Conservation (phyloP, 2,797 vertebrate species). For the Buceros bicornis region DNA sequence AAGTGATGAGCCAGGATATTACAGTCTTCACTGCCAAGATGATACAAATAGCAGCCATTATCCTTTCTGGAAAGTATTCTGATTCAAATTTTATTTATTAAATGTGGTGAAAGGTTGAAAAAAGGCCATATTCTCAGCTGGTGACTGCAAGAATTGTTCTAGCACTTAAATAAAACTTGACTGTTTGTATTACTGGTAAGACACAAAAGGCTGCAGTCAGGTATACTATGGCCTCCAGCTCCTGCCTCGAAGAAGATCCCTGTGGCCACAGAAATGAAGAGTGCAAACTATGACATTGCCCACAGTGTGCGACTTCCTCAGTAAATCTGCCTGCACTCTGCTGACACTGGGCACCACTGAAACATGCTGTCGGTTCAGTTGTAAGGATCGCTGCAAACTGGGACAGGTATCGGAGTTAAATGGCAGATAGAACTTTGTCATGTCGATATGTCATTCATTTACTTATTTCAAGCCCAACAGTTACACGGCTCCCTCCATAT, state of each 20-base stretch:
- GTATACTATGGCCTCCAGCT: neutral
- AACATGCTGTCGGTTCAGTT: fast-evolving
- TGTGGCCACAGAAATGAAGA: neutral
- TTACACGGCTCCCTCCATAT: neutral
- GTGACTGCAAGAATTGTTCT: neutral
- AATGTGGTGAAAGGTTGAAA: neutral
- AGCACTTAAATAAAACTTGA: neutral
- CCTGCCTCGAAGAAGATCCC: neutral
- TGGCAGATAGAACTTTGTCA: neutral
- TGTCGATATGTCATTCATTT: neutral
- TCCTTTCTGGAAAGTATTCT: neutral
- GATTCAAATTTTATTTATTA: neutral
- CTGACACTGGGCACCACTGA: neutral
- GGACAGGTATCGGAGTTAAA: neutral
- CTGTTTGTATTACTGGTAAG: neutral
- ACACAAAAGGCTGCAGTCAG: neutral
- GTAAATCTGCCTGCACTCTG: neutral
- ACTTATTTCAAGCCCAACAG: neutral
- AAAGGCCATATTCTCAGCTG: neutral
- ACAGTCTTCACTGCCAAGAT: neutral
- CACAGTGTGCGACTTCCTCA: fast-evolving
- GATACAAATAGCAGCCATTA: neutral
- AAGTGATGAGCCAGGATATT: neutral
- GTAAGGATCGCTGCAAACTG: neutral
- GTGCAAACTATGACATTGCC: neutral